Evolutionary conservation across 2,888 invertebrate species (phyloP), one percentile per base, ranked within the genome.

Genomic region (Chirona hameri): DNA sequence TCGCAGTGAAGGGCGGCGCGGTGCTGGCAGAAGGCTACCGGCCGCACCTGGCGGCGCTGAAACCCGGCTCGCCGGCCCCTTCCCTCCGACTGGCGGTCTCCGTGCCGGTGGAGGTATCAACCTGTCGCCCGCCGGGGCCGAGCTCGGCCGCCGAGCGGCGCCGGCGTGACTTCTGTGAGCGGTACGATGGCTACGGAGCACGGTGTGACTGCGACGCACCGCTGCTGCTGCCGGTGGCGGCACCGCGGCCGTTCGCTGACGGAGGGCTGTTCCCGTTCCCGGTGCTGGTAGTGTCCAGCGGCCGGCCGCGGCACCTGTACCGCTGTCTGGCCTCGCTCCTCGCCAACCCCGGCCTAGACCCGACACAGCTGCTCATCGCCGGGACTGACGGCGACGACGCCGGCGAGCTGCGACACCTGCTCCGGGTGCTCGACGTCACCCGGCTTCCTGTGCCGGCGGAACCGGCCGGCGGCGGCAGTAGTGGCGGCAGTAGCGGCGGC

Each of bases 281-380:
- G 81, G 89, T 91, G n/a, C 89, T 89, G 60, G 89, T 91, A 81
- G 90, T 91, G 85, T 91, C 91, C 81, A 90, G 90, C 86, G 90
- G 91, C 86, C 87, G 91, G 84, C 91, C 91, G 24, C 90, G 91
- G 85, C 91, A 91, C 86, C 87, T 91, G 69, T 86, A 7, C 87
- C 89, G 90, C 85, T 90, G 90, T 89, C 85, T 91, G 83, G 87
- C 89, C 79, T 90, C 90, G 12, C 86, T 91, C 81, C 86, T 91
- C 79, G 88, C 89, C 31, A 89, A 90, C 15, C 88, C 89, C 83
- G 91, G 91, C 55, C 89, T 89, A 52, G 89, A 90, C 86, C 88
- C 89, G n/a, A 87, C 89, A 81, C 89, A 90, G 89, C 88, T 91
- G 65, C 90, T 90, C 24, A 91, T 90, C 85, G 90, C 52, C 52